Evolutionary conservation across 2,113 vertebrate species (phyloP).

Genomic region (Thunnus thynnus): DNA sequence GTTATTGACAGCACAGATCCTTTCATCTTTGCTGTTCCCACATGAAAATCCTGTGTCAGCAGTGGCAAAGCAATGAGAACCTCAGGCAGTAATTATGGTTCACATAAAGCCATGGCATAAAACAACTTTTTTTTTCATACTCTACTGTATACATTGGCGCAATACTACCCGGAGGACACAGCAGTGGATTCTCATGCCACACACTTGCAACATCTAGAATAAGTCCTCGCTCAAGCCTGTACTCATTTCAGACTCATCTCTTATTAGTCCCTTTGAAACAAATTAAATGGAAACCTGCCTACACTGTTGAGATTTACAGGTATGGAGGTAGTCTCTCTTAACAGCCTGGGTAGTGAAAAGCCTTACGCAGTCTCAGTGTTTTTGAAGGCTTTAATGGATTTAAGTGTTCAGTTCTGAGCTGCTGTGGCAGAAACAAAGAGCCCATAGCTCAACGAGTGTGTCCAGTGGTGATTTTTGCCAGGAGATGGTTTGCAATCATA

Average conservation of each 20-base stretch:
- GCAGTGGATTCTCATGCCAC: not conserved
- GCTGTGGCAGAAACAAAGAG: not conserved
- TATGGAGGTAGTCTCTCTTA: conserved; percentile 16
- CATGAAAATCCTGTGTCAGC: conserved; percentile 60
- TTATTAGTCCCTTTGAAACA: conserved; percentile 69
- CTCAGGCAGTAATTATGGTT: conserved; percentile 60
- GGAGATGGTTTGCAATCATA: not conserved
- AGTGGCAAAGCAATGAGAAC: conserved; percentile 23
- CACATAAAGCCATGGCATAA: conserved; percentile 44
- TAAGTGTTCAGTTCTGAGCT: not conserved
- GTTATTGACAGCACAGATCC: conserved; percentile 45
- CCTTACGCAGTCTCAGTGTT: conserved; percentile 16
- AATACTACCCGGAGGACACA: conserved; percentile 17
- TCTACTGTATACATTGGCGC: not conserved
- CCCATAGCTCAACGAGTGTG: not conserved
- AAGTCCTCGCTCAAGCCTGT: not conserved
- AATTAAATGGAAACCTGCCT: conserved; percentile 52
- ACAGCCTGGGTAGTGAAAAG: not conserved
- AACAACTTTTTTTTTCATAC: not conserved
- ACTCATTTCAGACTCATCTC: conserved; percentile 34
- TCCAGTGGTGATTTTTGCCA: not conserved
- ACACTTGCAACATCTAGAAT: not conserved
- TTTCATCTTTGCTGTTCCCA: conserved; percentile 47
- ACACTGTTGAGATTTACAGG: conserved; percentile 18
- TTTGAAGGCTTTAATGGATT: conserved; percentile 30